Percentiles rank a stretch among this genome's conserved stretches.
Conservation (phyloP, 1,140 invertebrate genomes). For the Solenopsis invicta region DNA sequence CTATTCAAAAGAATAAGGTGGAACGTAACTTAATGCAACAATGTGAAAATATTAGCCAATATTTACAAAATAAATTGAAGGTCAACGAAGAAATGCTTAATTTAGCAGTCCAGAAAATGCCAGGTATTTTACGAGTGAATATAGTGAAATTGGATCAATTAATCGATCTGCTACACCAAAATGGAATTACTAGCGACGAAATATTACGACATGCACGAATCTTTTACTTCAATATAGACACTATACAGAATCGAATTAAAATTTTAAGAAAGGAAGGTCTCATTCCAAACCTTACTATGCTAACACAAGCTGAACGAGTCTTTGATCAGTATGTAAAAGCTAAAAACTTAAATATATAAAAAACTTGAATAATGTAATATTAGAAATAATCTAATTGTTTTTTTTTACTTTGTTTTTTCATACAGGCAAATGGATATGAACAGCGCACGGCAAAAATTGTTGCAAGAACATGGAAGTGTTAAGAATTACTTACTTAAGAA, state of each 20-base stretch:
- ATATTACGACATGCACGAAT: conserved; percentile 1
- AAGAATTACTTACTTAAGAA: not conserved
- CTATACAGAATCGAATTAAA: conserved; percentile 11
- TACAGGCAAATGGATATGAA: not conserved
- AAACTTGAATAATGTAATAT: not conserved
- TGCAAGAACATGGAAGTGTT: conserved; percentile 15
- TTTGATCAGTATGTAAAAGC: conserved; percentile 39
- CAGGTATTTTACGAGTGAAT: conserved; percentile 14
- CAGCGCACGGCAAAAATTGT: not conserved
- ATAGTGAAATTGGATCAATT: conserved; percentile 14
- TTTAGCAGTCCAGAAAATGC: not conserved
- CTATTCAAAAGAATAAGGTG: conserved; percentile 15
- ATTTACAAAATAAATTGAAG: conserved; percentile 41
- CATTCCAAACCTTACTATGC: not conserved
- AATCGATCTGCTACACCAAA: conserved; percentile 21
- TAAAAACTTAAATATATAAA: not conserved
- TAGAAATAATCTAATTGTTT: not conserved
- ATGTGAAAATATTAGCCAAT: conserved; percentile 6
- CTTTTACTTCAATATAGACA: conserved; percentile 8
- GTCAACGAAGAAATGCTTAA: conserved; percentile 15
- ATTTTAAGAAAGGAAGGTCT: not conserved
- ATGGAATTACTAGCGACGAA: conserved; percentile 31
- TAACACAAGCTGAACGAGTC: not conserved
- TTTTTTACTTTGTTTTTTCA: not conserved
- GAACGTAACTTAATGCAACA: not conserved